These are phyloP conservation scores for Enteromius viviparus DNA, from an alignment of 2,797 vertebrate genomes.

Conservation along the genomic window DNA sequence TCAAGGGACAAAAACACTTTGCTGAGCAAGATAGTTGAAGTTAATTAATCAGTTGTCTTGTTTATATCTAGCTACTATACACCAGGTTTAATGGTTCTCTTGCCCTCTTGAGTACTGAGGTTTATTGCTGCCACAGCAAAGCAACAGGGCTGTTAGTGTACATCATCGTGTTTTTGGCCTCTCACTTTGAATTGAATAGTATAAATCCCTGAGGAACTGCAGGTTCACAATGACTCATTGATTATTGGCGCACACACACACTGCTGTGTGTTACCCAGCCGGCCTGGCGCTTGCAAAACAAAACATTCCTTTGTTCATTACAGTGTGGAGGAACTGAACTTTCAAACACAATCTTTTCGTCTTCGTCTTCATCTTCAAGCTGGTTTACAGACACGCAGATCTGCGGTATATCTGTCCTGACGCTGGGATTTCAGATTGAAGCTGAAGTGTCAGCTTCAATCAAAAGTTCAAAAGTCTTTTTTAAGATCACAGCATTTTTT, in stretches of 20 bases:
- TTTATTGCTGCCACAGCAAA: not conserved
- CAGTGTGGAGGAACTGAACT: not conserved
- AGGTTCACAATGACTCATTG: constrained; percentile 5
- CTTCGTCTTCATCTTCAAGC: not conserved
- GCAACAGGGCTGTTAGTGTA: not conserved
- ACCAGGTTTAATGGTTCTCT: not conserved
- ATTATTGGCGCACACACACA: not conserved
- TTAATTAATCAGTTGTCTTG: not conserved
- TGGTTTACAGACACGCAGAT: not conserved
- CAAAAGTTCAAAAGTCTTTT: no score
- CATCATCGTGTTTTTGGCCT: not conserved
- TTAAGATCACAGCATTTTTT: not conserved
- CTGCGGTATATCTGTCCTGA: constrained; percentile 7
- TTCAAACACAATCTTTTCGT: not conserved
- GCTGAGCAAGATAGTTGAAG: not conserved
- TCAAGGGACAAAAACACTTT: not conserved
- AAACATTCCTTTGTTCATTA: constrained; percentile 9
- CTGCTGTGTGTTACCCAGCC: not conserved
- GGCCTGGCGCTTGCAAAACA: not conserved
- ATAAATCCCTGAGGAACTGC: constrained; percentile 19
- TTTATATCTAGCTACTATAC: not conserved
- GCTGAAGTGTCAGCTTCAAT: constrained; percentile 20
- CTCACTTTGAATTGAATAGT: not conserved
- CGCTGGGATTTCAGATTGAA: not conserved
- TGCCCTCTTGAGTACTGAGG: not conserved